These are phyloP conservation scores for Danio tinwini DNA, from an alignment of 2,797 vertebrate genomes.

Conservation along the genomic window DNA sequence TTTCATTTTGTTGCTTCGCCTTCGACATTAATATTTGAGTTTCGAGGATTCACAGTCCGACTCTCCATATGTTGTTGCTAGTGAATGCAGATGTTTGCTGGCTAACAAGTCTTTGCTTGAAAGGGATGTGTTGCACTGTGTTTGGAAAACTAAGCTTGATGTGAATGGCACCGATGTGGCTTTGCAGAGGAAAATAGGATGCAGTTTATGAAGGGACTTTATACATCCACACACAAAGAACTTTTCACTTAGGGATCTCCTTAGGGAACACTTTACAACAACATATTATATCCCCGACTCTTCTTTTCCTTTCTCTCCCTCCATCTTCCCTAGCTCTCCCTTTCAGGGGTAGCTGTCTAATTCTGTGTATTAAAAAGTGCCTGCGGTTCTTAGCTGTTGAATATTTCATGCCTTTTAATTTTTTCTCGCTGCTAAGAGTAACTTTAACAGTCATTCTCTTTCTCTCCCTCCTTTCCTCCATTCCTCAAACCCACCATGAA, in stretches of 20 bases:
- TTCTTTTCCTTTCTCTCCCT: constrained; percentile 62
- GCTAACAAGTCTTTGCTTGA: constrained; percentile 31
- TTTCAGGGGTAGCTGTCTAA: constrained; percentile 65
- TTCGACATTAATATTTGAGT: constrained; percentile 32
- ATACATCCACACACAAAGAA: constrained; percentile 75
- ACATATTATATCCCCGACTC: constrained; percentile 58
- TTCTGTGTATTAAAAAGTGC: constrained; percentile 70
- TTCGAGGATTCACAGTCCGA: constrained; percentile 16
- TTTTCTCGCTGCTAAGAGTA: constrained; percentile 60
- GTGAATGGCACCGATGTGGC: constrained; percentile 31
- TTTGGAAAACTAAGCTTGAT: constrained; percentile 11
- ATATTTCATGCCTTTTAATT: constrained; percentile 74
- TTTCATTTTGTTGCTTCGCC: constrained; percentile 15
- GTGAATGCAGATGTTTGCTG: constrained; percentile 39
- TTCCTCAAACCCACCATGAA: constrained; percentile 42
- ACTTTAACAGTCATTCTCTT: constrained; percentile 60
- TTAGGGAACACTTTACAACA: constrained; percentile 67
- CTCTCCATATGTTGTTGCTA: constrained; percentile 37
- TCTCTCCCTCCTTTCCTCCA: constrained; percentile 42
- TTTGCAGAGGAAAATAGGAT: constrained; percentile 75
- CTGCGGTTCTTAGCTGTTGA: constrained; percentile 66
- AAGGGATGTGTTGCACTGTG: not conserved
- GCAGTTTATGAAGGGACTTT: constrained; percentile 76
- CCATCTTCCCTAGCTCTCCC: constrained; percentile 23
- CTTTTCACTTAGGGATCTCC: constrained; percentile 75